Evolutionary conservation across 2,797 vertebrate species (phyloP).

Genomic region (Malacoctenus gilli): DNA sequence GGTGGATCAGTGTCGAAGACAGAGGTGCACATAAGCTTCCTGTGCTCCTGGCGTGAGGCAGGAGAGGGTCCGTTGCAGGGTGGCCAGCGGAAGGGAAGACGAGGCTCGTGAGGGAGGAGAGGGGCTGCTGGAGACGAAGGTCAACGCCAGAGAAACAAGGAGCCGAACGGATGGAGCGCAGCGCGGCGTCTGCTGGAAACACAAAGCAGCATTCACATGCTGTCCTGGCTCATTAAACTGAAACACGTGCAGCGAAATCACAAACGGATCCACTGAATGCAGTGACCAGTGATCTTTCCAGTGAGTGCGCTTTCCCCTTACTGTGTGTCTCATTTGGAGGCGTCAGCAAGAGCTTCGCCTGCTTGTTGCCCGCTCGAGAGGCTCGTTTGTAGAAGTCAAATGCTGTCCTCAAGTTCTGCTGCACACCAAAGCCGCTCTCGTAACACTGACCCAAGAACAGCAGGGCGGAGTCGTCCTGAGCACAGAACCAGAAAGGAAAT

Average conservation of each 20-base stretch:
- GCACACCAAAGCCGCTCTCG: slow-evolving; percentile 88
- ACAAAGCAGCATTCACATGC: slow-evolving; percentile 15
- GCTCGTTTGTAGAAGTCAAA: slow-evolving; percentile 81
- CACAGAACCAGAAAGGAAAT: not conserved
- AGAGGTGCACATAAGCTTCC: slow-evolving; percentile 63
- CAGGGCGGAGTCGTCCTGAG: slow-evolving; percentile 86
- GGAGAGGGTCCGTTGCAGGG: slow-evolving; percentile 18
- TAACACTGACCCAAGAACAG: slow-evolving; percentile 90
- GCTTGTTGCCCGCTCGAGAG: slow-evolving; percentile 77
- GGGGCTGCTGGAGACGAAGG: slow-evolving; percentile 8
- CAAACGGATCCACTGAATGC: too few species aligned
- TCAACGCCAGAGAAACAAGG: slow-evolving; percentile 71
- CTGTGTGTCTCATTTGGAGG: slow-evolving; percentile 63
- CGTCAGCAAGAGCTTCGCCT: slow-evolving; percentile 74
- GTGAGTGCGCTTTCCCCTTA: slow-evolving; percentile 51
- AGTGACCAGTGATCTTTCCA: too few species aligned
- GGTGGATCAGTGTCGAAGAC: slow-evolving; percentile 37
- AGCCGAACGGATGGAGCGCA: slow-evolving; percentile 79
- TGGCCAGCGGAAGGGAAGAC: not conserved
- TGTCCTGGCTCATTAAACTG: slow-evolving; percentile 29
- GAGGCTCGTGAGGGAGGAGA: slow-evolving; percentile 26
- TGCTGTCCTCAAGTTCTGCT: slow-evolving; percentile 75
- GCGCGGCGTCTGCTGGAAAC: slow-evolving; percentile 33
- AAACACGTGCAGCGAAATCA: slow-evolving; percentile 8
- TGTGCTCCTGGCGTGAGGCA: slow-evolving; percentile 79